These are phyloP conservation scores for Heliconius charithonia DNA, from an alignment of 2,888 invertebrate genomes.

Conservation along the genomic window DNA sequence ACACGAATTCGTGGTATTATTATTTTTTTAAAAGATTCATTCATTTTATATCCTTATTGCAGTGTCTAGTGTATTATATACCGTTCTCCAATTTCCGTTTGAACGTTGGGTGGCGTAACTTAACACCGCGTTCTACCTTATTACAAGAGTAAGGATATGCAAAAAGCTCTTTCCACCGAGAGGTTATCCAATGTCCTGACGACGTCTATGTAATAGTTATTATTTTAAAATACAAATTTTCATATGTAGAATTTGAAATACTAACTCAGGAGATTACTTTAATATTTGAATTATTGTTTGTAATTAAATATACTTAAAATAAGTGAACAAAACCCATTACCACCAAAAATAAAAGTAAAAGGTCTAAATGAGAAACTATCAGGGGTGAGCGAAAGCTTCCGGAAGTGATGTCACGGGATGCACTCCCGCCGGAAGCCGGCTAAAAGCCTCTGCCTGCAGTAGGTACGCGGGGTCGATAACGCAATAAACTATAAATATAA, in stretches of 20 bases:
- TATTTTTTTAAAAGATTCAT: too few species aligned
- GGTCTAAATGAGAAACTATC: conserved; percentile 47
- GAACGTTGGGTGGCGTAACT: neutral
- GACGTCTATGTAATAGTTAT: neutral
- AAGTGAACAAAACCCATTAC: neutral
- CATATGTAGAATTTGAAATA: too few species aligned
- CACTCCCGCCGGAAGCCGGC: conserved; percentile 69
- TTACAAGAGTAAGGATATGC: neutral
- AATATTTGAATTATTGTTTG: neutral
- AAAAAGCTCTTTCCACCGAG: neutral
- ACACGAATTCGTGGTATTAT: neutral
- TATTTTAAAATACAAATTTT: neutral
- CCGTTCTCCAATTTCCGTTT: neutral
- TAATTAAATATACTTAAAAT: neutral
- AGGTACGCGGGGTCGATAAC: conserved; percentile 50
- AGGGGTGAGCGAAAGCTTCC: conserved; percentile 44
- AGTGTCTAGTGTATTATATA: neutral
- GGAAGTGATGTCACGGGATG: conserved; percentile 70
- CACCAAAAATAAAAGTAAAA: conserved; percentile 31
- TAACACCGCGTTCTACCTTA: neutral
- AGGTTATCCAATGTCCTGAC: too few species aligned
- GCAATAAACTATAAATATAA: conserved; percentile 23
- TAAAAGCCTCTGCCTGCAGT: conserved; percentile 74
- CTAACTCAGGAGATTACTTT: too few species aligned
- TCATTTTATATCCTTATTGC: neutral